Evolutionary conservation across 2,888 invertebrate species (phyloP).

Genomic region (Ommatoiulus sabulosus): DNA sequence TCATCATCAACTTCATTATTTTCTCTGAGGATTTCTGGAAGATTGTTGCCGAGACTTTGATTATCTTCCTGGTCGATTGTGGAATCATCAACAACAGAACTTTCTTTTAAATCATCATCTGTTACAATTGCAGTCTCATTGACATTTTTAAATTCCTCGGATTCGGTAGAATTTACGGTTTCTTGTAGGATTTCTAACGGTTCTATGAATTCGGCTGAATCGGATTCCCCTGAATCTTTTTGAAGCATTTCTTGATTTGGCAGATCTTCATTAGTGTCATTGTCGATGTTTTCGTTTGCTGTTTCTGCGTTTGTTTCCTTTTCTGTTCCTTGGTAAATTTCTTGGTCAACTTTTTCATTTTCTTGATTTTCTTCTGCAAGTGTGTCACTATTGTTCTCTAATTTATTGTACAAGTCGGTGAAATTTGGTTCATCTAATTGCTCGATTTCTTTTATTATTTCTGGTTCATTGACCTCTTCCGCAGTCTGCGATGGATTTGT

Average conservation of each 20-base stretch:
- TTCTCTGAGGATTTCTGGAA: not conserved
- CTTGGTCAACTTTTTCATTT: not conserved
- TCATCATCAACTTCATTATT: not conserved
- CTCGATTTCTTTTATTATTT: slow-evolving; percentile 32
- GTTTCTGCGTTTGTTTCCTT: not conserved
- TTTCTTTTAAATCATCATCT: not conserved
- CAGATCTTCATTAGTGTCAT: not conserved
- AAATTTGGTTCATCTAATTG: slow-evolving; percentile 34
- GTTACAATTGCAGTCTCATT: not conserved
- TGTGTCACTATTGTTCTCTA: not conserved
- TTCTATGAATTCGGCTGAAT: not conserved
- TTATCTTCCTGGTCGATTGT: not conserved
- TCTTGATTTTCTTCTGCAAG: not conserved
- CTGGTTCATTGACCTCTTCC: slow-evolving; percentile 13
- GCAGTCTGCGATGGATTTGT: not conserved
- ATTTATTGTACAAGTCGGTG: not conserved
- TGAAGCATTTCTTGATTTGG: not conserved
- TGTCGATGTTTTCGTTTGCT: not conserved
- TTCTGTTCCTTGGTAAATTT: not conserved
- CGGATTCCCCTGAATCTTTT: not conserved
- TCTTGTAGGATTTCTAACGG: not conserved
- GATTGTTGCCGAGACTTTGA: too few species aligned
- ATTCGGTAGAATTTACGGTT: not conserved
- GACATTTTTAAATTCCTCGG: not conserved
- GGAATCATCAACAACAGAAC: not conserved